Evolutionary conservation across 2,113 vertebrate species (phyloP), one percentile per base, ranked within the genome.

Genomic region (Protobothrops flavoviridis): DNA sequence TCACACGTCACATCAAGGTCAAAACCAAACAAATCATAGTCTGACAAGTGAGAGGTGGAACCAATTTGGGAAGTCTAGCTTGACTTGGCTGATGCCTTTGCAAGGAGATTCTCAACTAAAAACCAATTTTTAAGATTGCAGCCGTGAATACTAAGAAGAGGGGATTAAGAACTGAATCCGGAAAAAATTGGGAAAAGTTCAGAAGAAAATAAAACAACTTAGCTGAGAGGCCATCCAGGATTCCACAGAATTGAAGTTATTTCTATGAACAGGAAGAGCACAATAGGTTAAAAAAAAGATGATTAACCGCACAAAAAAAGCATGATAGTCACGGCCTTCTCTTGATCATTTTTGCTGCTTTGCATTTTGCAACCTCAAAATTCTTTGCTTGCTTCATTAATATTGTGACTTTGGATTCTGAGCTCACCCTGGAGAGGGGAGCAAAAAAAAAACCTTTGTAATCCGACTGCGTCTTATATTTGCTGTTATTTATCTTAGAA

Each of bases 101-200:
- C 24, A 53, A 43, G 0, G 33, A 43, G 33, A 9, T 39, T 81
- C 74, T 21, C 74, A 0, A 21, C 3, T 9, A 43, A 81, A 81
- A 81, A 39, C 1, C 33, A 9, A 21, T 81, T 3, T 3, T 21
- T 81, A 21, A 85, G 90, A 92, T 93, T 88, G 91, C 56, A 90
- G 91, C 48, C 26, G 48, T 90, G 29, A 43, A 53, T 92, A 93
- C 93, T 10, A 53, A 53, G 57, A 2, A 29, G 39, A 74, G 56
- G 29, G 91, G 87, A 92, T 53, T 85, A 53, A 81, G 88, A 93
- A 92, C 90, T 94, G 90, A 87, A 43, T 3, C 93, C 53, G 93
- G 29, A 43, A 5, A 55, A 69, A 87, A 89, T 20, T 7, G 89
- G 88, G 93, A 85, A 87, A 50, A 94, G 91, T 69, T 21, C 29